Percentiles rank a stretch among this genome's conserved stretches.
These are phyloP conservation scores for Microtus pennsylvanicus DNA, from an alignment of 2,113 vertebrate species.

Conservation along the genomic window DNA sequence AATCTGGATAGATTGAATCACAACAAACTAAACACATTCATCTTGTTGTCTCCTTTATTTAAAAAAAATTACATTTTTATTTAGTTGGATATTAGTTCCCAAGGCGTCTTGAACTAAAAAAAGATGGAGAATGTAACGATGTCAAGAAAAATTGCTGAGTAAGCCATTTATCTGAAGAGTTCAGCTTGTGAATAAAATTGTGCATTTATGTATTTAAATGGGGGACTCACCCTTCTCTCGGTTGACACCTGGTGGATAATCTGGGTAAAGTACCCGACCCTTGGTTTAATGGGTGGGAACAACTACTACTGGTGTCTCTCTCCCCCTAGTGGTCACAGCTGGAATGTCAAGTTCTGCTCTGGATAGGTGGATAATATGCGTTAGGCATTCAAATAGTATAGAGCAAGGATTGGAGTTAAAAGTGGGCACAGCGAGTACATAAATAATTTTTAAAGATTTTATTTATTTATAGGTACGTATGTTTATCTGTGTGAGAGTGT, in stretches of 20 bases:
- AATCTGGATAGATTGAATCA: not conserved
- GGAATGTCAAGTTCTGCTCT: not conserved
- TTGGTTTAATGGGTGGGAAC: accelerated
- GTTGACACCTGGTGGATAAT: conserved; percentile 82
- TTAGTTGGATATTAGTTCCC: conserved; percentile 29
- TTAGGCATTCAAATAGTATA: not conserved
- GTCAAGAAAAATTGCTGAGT: not conserved
- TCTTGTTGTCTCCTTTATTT: conserved; percentile 21
- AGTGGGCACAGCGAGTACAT: not conserved
- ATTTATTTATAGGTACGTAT: not conserved
- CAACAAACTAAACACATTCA: not conserved
- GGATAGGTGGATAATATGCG: not conserved
- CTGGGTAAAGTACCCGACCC: accelerated
- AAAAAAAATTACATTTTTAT: not conserved
- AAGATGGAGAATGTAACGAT: not conserved
- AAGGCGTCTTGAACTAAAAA: not conserved
- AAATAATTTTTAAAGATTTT: not conserved
- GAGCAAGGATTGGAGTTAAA: conserved; percentile 1
- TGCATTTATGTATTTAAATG: conserved; percentile 19
- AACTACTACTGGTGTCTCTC: conserved; percentile 70
- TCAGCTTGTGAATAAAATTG: conserved; percentile 36
- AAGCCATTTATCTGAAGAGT: conserved; percentile 13
- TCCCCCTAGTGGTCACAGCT: conserved; percentile 81
- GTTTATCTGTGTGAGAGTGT: not conserved
- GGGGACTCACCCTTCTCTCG: not conserved